Base-by-base conservation (phyloP, 1,140 invertebrate genomes). In the Caenorhabditis tropicalis region DNA sequence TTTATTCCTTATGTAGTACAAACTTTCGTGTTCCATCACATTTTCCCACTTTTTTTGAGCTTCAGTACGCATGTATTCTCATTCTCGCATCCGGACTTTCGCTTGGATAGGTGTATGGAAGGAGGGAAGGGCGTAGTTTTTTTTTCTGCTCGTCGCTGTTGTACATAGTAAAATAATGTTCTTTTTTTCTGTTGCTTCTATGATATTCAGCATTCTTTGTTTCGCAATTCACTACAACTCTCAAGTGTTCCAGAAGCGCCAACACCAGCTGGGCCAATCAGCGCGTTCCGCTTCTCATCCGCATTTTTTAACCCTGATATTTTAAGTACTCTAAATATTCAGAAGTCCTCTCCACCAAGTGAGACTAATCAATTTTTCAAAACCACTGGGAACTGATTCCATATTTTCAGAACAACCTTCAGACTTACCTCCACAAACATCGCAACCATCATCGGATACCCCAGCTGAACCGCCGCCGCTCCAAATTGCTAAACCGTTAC, bases 271-370 rank as follows among this genome's bases (percentile, higher is more conserved):
- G 82, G 56, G 27, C 36, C 82, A 16, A 46, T 60, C 56, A 74
- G 60, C 60, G 82, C 82, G 21, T 82, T 82, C 60, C 82, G 82
- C 60, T 82, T 82, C 48, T 60, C 81, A 29, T 82, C 82, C 39
- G 39, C 82, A 65, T 60, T 82, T 82, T 82, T 82, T 82, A 82
- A 82, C 60, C 60, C 82, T 70, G 82, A 82, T 82, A 60, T 82
- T 82, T 65, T 82, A 65, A 58, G 82, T 65, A 56, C 31, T 46
- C 82, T 82, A 65, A 82, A 82, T 74, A 65, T 82, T 82, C 65
- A 74, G 65, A 74, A 74, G 65, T 43, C 36, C 36, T 74, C 65
- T 74, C 36, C 65, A 74, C 65, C 65, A 74, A 74, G 65, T 74
- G 65, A 74, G 65, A 43, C 36, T 36, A 10, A 74, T 21, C 5